Percentiles rank a stretch among this genome's conserved stretches.
These are phyloP conservation scores for Cavia aperea DNA, from an alignment of 2,113 vertebrate genomes.

Conservation along the genomic window DNA sequence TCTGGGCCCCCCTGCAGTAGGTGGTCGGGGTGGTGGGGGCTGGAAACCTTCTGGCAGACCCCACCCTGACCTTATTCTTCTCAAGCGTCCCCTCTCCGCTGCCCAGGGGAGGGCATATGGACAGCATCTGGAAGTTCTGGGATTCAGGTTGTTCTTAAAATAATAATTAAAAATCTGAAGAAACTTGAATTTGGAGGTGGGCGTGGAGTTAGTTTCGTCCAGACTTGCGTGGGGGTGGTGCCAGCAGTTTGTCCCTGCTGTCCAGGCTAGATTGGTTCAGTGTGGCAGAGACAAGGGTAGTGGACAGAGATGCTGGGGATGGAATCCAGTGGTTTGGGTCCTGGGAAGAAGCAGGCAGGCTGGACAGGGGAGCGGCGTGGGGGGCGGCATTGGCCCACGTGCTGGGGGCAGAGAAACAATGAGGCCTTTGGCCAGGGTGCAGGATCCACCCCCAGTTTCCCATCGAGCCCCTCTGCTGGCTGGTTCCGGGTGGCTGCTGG, in stretches of 20 bases:
- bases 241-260: not conserved
- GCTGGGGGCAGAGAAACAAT: slow-evolving; percentile 59
- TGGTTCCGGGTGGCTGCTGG: slow-evolving; percentile 60
- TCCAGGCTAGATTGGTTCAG: not conserved
- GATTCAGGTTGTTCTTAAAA: slow-evolving; percentile 72
- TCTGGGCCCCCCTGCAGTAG: not conserved
- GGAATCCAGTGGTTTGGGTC: not conserved
- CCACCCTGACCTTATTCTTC: not conserved
- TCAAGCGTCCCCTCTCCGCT: slow-evolving; percentile 11
- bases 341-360: slow-evolving; percentile 53
- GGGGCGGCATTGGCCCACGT: slow-evolving; percentile 49
- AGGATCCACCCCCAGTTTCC: slow-evolving; percentile 62
- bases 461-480: slow-evolving; percentile 62
- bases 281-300: not conserved
- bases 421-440: slow-evolving; percentile 62
- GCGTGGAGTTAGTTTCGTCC: slow-evolving; percentile 26
- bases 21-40: not conserved
- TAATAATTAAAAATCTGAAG: slow-evolving; percentile 72
- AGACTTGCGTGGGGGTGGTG: not conserved
- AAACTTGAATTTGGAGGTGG: slow-evolving; percentile 66
- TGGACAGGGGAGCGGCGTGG: not conserved
- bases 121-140: slow-evolving; percentile 65
- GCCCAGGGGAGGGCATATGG: slow-evolving; percentile 47
- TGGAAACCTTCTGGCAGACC: slow-evolving; percentile 25
- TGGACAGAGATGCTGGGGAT: not conserved